Percentiles rank a stretch among this genome's conserved stretches.
Conservation (phyloP, 2,888 invertebrate species). For the Aradus depressus region DNA sequence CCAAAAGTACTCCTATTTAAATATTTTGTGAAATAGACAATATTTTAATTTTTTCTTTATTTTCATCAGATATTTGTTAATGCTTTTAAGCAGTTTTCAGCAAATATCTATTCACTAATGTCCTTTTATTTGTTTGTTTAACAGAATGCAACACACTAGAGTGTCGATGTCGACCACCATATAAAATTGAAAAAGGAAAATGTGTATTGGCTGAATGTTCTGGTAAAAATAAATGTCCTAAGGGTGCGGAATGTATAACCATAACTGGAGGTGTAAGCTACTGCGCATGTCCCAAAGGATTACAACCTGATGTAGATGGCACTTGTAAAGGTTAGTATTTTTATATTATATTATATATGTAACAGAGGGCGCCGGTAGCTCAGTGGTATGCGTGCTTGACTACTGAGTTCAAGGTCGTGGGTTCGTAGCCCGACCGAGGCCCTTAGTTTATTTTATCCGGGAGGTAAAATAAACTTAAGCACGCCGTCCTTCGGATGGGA, state of each 20-base stretch:
- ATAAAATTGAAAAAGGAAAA: conserved; percentile 69
- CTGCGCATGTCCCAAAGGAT: conserved; percentile 85
- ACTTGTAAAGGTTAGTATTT: conserved; percentile 49
- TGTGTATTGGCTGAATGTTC: conserved; percentile 78
- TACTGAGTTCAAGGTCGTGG: no score
- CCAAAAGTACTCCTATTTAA: no score
- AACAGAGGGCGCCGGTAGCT: no score
- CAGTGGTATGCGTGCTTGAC: no score
- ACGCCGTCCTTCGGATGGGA: no score
- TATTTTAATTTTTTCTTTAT: no score
- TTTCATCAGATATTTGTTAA: not conserved
- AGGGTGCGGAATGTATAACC: conserved; percentile 79
- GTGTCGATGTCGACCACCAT: conserved; percentile 79
- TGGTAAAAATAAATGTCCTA: conserved; percentile 66
- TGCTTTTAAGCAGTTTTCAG: not conserved
- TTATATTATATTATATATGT: no score
- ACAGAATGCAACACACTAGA: conserved; percentile 64
- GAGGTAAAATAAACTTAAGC: no score
- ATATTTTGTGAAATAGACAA: no score
- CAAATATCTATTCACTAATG: not conserved
- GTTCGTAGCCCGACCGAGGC: no score
- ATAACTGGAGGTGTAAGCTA: conserved; percentile 85
- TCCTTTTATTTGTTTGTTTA: conserved; percentile 20
- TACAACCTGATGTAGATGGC: conserved; percentile 60
- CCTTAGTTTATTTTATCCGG: no score